Percentiles rank a stretch among this genome's conserved stretches.
Evolutionary conservation across 2,113 vertebrate species (phyloP).

Genomic region (Cryptomyrus ogoouensis): DNA sequence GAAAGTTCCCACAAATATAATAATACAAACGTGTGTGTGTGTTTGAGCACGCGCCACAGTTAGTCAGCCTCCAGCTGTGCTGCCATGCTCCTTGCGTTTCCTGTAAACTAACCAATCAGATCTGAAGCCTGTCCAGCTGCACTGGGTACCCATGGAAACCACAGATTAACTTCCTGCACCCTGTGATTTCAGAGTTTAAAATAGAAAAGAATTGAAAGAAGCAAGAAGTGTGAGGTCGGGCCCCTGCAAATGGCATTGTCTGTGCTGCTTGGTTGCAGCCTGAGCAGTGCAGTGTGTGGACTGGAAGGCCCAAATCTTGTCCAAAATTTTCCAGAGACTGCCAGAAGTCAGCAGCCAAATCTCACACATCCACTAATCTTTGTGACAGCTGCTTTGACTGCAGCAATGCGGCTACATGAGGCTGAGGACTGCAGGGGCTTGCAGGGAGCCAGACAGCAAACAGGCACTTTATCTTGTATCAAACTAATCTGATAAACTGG

Average conservation of each 20-base stretch:
- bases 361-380: neutral
- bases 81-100: conserved; percentile 35
- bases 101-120: conserved; percentile 32
- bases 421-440: neutral
- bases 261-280: neutral
- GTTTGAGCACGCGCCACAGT: neutral
- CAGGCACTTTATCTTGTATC: neutral
- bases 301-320: neutral
- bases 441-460: neutral
- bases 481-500: neutral
- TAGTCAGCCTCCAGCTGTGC: conserved; percentile 26
- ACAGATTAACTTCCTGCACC: conserved; percentile 36
- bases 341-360: neutral
- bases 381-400: neutral
- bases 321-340: neutral
- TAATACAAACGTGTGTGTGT: neutral
- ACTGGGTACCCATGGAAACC: conserved; percentile 33
- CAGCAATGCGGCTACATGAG: neutral
- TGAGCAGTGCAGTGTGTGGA: too few species aligned
- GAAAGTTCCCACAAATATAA: too few species aligned
- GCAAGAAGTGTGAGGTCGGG: neutral
- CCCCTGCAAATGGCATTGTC: neutral
- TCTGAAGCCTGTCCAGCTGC: conserved; percentile 36
- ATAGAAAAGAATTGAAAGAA: conserved; percentile 29
- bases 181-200: conserved; percentile 42